Evolutionary conservation across 2,888 invertebrate species (phyloP).

Genomic region (Epinotia bilunana): DNA sequence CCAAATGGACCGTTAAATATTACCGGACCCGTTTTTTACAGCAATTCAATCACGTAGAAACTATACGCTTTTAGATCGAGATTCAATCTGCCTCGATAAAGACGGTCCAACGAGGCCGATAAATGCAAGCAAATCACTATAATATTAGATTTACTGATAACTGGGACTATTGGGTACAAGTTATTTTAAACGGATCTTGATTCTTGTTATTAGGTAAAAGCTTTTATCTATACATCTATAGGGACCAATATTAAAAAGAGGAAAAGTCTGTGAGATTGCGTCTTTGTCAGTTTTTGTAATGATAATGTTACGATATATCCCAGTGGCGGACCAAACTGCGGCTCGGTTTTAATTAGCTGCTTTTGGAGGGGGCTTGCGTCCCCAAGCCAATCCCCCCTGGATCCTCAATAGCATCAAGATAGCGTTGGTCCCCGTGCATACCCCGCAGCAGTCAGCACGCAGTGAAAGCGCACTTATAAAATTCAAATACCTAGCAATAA

Average conservation of each 20-base stretch:
- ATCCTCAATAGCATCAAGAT: too few relatives aligned
- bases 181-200: neutral
- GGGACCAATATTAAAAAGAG: neutral
- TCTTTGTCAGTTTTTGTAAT: too few relatives aligned
- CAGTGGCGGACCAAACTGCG: too few relatives aligned
- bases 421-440: too few relatives aligned
- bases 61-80: slow-evolving; percentile 40
- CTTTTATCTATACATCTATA: neutral
- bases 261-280: too few relatives aligned
- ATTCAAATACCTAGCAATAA: slow-evolving; percentile 52
- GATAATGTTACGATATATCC: too few relatives aligned
- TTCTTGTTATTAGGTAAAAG: neutral
- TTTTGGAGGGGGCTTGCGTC: too few relatives aligned
- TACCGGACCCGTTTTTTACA: slow-evolving; percentile 32
- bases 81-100: slow-evolving; percentile 34
- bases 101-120: slow-evolving; percentile 11
- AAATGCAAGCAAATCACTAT: slow-evolving; percentile 32
- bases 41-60: slow-evolving; percentile 40
- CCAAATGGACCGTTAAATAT: slow-evolving; percentile 27
- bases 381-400: too few relatives aligned
- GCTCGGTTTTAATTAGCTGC: too few relatives aligned
- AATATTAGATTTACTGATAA: slow-evolving; percentile 34
- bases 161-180: slow-evolving; percentile 11
- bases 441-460: slow-evolving; percentile 6
- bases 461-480: slow-evolving; percentile 61